Evolutionary conservation across 2,797 vertebrate genomes (phyloP), one percentile per base, ranked within the genome.

Genomic region (Rhabdophis nuchalis): DNA sequence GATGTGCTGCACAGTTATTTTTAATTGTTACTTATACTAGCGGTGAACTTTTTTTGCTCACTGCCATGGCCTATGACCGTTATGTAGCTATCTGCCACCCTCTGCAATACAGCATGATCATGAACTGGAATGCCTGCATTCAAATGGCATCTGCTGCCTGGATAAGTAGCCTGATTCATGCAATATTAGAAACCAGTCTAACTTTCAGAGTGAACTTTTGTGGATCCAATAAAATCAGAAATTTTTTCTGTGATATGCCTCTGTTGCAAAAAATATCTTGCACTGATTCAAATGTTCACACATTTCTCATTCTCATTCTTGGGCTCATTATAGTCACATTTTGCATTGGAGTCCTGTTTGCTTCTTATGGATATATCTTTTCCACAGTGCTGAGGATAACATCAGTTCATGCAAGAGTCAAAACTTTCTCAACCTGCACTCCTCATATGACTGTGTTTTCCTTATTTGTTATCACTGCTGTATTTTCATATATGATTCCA

Each of bases 381-480:
- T 86, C 13, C 7, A 82, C 94, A 1, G 93, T 96, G 27, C 61
- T 95, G 41, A 93, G 52, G 54, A 94, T 95, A 0, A 93, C 93
- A n/a, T 94, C 96, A 82, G 92, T 32, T 27, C 95, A 94, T n/a
- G 94, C 95, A 18, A 95, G 82, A 41, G 27, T 25, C 41, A 85
- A 29, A 85, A 11, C 46, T 85, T 25, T 85, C 46, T 85, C 82
- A 85, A 85, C 46, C 41, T 85, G 82, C 41, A 85, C 11, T 85
- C 82, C 46, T 27, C 23, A 85, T 27, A 25, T 85, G 82, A 85
- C 4, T 46, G 46, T 50, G 10, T 50, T 85, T 46, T 25, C 11
- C 46, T 85, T 85, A 52, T 85, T 46, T 85, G 4, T 85, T 5
- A 27, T 14, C 36, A 50, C 46, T 9, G 82, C 11, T 85, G 23